Percentiles rank a stretch among this genome's conserved stretches.
These are phyloP conservation scores for Xylophagus ater DNA, from an alignment of 2,888 invertebrate species.

Conservation along the genomic window DNA sequence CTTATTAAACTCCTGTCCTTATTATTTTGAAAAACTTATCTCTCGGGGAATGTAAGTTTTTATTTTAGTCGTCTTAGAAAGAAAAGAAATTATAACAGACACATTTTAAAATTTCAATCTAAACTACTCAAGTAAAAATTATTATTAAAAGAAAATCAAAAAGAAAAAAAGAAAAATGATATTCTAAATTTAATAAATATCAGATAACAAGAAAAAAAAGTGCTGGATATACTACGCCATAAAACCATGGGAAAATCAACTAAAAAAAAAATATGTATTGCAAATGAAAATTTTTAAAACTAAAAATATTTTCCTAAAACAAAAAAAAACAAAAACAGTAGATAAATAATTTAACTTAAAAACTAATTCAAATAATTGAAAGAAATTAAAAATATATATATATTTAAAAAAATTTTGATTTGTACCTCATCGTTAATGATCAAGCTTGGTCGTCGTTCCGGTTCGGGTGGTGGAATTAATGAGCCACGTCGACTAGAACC, in stretches of 20 bases:
- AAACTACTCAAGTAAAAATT: no score
- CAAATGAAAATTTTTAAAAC: neutral
- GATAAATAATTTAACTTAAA: constrained; percentile 2
- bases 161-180: constrained; percentile 7
- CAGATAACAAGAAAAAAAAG: neutral
- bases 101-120: no score
- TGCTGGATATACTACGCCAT: neutral
- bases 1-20: no score
- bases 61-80: no score
- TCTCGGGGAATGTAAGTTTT: no score
- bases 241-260: neutral
- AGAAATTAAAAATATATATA: constrained; percentile 4
- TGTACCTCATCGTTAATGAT: constrained; percentile 92
- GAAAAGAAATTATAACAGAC: no score
- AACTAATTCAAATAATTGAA: constrained; percentile 5
- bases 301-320: constrained; percentile 1
- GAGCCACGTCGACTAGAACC: constrained; percentile 68
- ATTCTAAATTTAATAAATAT: neutral
- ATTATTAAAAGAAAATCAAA: constrained; percentile 10
- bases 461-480: constrained; percentile 80
- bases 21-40: no score
- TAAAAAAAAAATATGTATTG: neutral
- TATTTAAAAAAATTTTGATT: no score
- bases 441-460: constrained; percentile 75
- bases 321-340: constrained; percentile 5